phyloP scores from a whole-genome alignment of 2,888 invertebrate species.

The Vannuccia rotundouncinata region DNA sequence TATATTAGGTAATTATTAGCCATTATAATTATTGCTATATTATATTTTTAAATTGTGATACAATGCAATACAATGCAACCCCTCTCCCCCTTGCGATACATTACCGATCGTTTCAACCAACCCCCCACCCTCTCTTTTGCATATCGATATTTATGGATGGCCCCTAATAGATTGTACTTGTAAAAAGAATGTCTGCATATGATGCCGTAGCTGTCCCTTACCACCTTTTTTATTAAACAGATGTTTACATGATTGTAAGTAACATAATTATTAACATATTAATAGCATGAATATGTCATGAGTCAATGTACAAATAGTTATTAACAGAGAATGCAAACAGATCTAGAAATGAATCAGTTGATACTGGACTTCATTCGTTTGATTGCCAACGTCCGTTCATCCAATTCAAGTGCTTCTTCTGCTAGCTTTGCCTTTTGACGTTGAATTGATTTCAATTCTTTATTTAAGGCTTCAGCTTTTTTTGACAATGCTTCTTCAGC shows the following conservation, averaged over 20 bases:
- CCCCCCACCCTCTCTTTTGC: too few species aligned
- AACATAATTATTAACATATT: too few species aligned
- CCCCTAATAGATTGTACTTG: too few species aligned
- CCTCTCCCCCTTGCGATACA: too few species aligned
- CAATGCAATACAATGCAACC: too few species aligned
- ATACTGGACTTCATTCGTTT: not conserved
- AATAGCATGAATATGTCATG: not conserved
- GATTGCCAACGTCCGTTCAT: not conserved
- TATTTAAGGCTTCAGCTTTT: not conserved
- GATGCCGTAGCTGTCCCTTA: not conserved
- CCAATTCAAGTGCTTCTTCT: not conserved
- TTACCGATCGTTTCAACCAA: too few species aligned
- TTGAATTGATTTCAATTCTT: not conserved
- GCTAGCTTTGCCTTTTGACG: not conserved
- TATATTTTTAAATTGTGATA: too few species aligned
- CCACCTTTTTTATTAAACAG: conserved; percentile 1
- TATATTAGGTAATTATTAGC: too few species aligned
- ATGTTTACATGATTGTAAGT: not conserved
- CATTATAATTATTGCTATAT: too few species aligned
- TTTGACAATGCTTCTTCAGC: too few species aligned
- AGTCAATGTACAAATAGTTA: not conserved
- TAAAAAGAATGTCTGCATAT: conserved; percentile 12
- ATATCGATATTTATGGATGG: too few species aligned
- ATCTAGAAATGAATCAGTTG: not conserved
- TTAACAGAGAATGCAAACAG: not conserved